Evolutionary conservation across 2,113 vertebrate species (phyloP).

Genomic region (Tangachromis dhanisi): DNA sequence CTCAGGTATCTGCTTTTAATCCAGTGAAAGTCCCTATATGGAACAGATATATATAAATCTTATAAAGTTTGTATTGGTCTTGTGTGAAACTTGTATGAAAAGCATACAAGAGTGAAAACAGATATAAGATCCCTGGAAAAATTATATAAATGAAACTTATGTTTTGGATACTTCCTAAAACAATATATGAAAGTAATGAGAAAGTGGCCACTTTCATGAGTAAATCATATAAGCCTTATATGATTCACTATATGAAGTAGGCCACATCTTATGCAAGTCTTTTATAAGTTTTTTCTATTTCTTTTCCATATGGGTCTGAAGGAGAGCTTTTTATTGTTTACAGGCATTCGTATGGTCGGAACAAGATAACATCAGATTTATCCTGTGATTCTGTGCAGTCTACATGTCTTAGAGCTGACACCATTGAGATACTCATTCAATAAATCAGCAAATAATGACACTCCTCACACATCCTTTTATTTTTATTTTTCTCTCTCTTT

Average conservation of each 20-base stretch:
- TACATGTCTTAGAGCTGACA: neutral
- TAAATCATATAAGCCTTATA: neutral
- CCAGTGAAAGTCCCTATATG: neutral
- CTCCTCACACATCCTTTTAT: neutral
- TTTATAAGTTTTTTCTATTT: neutral
- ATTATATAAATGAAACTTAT: neutral
- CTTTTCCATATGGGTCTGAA: neutral
- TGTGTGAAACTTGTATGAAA: neutral
- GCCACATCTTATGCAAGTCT: neutral
- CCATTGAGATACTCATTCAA: neutral
- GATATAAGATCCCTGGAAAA: rapidly evolving
- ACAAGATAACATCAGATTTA: neutral
- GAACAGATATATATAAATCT: neutral
- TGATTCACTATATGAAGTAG: neutral
- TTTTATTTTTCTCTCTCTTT: rapidly evolving
- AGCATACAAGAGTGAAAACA: neutral
- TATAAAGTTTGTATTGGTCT: neutral
- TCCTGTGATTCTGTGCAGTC: neutral
- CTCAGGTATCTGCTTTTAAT: neutral
- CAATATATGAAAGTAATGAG: neutral
- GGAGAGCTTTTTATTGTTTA: neutral
- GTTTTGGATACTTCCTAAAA: neutral
- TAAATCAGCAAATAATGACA: neutral
- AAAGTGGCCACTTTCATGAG: neutral
- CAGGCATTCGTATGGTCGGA: rapidly evolving